These are phyloP conservation scores for Dendrophyllia cribrosa DNA, from an alignment of 64 coral and sea anemone genomes.

Conservation along the genomic window DNA sequence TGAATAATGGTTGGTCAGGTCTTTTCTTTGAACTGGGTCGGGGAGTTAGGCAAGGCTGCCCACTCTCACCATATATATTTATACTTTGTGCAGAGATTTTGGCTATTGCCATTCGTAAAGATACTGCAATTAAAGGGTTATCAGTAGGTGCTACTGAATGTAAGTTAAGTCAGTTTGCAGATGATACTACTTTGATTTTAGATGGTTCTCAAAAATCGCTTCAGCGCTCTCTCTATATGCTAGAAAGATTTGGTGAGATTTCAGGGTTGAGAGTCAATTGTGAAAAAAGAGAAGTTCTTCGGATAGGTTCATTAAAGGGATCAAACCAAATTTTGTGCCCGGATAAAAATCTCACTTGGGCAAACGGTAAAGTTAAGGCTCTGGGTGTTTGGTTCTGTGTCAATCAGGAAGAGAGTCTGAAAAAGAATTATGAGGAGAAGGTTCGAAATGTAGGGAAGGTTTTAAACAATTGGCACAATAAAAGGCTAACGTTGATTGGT, in stretches of 20 bases:
- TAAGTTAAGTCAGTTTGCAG: slow-evolving; percentile 14
- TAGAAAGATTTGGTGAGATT: neutral
- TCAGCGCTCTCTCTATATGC: neutral
- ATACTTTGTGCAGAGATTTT: neutral
- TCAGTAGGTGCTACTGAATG: neutral
- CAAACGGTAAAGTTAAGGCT: neutral
- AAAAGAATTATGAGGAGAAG: neutral
- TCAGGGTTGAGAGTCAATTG: neutral
- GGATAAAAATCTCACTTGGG: neutral
- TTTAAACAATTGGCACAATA: neutral
- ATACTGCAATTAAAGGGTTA: neutral
- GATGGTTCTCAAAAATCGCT: neutral
- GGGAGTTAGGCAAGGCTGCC: slow-evolving; percentile 14
- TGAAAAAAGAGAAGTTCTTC: slow-evolving; percentile 24
- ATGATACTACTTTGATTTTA: slow-evolving; percentile 22
- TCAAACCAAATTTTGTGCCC: neutral
- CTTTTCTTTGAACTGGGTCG: neutral
- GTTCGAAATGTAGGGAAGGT: neutral
- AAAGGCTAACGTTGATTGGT: neutral
- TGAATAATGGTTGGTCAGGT: slow-evolving; percentile 16
- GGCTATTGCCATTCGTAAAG: neutral
- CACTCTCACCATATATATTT: too few relatives aligned
- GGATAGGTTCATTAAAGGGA: neutral
- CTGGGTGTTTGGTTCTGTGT: neutral
- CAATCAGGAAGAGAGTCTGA: neutral